Evolutionary conservation across 2,888 invertebrate genomes (phyloP).

Genomic region (Esperia sulphurella): DNA sequence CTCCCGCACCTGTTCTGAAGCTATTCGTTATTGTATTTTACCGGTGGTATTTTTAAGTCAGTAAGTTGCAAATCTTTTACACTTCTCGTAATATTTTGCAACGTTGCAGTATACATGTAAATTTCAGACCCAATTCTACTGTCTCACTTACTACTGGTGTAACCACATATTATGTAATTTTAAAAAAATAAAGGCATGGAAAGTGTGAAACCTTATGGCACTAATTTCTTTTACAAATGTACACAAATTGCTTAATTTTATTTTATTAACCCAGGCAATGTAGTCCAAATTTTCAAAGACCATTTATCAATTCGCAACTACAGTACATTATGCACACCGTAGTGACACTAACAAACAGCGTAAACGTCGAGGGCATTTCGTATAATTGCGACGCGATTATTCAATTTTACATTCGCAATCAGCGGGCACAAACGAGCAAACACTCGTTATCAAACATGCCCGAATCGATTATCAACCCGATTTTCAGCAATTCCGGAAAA

Average conservation of each 20-base stretch:
- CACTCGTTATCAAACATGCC: conserved; percentile 63
- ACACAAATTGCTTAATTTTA: no score
- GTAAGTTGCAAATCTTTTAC: background rate
- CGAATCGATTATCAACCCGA: conserved; percentile 67
- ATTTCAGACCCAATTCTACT: no score
- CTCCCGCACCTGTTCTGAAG: conserved; percentile 37
- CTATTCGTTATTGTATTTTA: conserved; percentile 26
- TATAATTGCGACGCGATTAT: conserved; percentile 69
- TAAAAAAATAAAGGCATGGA: no score
- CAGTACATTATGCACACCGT: background rate
- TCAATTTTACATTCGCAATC: conserved; percentile 75
- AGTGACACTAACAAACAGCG: conserved; percentile 18
- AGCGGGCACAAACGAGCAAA: conserved; percentile 71
- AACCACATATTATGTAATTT: no score
- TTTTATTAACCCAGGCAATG: no score
- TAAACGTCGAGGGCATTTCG: conserved; percentile 52
- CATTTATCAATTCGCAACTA: background rate
- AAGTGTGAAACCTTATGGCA: no score
- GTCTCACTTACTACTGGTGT: no score
- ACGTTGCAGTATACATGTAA: no score
- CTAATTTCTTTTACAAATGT: no score
- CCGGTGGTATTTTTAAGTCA: conserved; percentile 4
- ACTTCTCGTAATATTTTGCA: no score
- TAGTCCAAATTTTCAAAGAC: background rate
- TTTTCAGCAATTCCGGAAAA: conserved; percentile 30